Percentiles rank a stretch among this genome's conserved stretches.
Conservation (phyloP, 2,113 vertebrate species). For the Nerophis lumbriciformis region DNA sequence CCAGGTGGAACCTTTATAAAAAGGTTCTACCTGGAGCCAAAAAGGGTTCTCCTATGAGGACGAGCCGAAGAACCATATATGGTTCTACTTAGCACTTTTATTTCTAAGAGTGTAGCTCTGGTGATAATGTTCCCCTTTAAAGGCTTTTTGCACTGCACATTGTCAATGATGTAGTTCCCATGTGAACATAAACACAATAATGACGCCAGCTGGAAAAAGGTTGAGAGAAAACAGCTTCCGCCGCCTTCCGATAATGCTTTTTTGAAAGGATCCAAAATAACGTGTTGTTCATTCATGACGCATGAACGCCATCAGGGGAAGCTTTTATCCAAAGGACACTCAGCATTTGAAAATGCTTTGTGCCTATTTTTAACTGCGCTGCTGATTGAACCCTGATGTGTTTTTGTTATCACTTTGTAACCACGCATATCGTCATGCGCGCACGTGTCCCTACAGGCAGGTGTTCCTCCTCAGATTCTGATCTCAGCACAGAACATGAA, state of each 20-base stretch:
- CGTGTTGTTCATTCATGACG: constrained; percentile 41
- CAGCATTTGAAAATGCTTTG: constrained; percentile 25
- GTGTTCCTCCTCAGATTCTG: constrained; percentile 56
- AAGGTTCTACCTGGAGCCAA: too few species aligned
- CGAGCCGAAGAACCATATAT: too few species aligned
- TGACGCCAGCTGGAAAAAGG: constrained; percentile 5
- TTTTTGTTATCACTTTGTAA: constrained; percentile 34
- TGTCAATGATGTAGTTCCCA: constrained; percentile 16
- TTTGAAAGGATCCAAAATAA: constrained; percentile 22
- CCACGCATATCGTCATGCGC: neutral
- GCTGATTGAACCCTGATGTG: constrained; percentile 26
- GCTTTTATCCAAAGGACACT: constrained; percentile 28
- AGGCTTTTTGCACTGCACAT: neutral
- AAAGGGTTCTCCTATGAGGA: too few species aligned
- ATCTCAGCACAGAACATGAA: constrained; percentile 47
- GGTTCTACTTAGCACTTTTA: too few species aligned
- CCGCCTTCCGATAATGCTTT: neutral
- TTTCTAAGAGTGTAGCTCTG: too few species aligned
- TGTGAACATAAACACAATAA: constrained; percentile 15
- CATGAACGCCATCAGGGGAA: constrained; percentile 24
- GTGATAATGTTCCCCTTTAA: too few species aligned
- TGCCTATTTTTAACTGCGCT: constrained; percentile 43
- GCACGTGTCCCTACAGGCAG: constrained; percentile 47
- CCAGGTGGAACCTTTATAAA: too few species aligned
- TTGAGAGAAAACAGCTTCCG: neutral